A percentile compares a stretch with the other conserved stretches of the same genome.
Evolutionary conservation across 1,140 invertebrate genomes (phyloP).

Genomic region (Dysdera silvatica): DNA sequence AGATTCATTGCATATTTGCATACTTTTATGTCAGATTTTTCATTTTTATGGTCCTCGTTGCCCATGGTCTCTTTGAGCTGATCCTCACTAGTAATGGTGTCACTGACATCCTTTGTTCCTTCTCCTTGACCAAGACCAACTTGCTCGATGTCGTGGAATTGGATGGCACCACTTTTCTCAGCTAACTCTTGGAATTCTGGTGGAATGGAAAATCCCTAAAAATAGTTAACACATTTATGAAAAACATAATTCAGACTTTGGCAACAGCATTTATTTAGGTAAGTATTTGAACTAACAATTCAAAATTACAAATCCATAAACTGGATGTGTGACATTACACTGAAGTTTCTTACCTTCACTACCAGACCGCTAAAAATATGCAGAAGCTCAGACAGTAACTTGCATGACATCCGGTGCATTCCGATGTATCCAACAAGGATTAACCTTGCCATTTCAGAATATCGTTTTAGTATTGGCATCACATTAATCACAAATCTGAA

Average conservation of each 20-base stretch:
- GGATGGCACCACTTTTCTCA: constrained; percentile 44
- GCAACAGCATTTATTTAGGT: no score
- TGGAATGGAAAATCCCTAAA: constrained; percentile 84
- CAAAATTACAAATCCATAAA: no score
- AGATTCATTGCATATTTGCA: neutral
- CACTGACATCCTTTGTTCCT: constrained; percentile 89
- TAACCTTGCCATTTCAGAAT: constrained; percentile 62
- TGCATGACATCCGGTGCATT: constrained; percentile 65
- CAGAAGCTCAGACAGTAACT: constrained; percentile 72
- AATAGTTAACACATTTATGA: constrained; percentile 12
- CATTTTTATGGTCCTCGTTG: constrained; percentile 57
- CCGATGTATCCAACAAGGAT: constrained; percentile 66
- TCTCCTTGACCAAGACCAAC: constrained; percentile 83
- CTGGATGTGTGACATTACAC: no score
- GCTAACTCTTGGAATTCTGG: constrained; percentile 60
- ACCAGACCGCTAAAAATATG: constrained; percentile 76
- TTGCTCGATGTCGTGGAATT: constrained; percentile 54
- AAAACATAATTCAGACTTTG: neutral
- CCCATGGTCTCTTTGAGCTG: constrained; percentile 79
- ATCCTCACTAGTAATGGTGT: constrained; percentile 85
- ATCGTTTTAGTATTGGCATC: constrained; percentile 67
- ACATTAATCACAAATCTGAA: constrained; percentile 36
- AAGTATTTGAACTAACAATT: no score
- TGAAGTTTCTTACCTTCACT: constrained; percentile 69
- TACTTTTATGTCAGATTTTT: constrained; percentile 18